Evolutionary conservation across 2,888 invertebrate genomes (phyloP).

Genomic region (Tetramorium bicarinatum): DNA sequence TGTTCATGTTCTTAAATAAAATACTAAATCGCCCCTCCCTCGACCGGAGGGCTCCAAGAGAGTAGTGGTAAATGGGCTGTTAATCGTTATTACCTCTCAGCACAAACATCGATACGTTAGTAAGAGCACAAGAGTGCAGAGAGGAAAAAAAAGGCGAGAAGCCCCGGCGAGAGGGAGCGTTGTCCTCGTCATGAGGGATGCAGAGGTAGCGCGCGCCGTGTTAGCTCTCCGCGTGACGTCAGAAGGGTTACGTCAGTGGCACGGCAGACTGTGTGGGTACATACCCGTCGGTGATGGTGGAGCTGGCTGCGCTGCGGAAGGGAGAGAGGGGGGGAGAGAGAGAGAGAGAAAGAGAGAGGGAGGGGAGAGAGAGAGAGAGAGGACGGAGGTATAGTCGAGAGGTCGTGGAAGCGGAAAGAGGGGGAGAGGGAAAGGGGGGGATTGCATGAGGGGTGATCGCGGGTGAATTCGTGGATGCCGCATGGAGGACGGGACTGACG

Average conservation of each 20-base stretch:
- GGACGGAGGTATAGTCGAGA: conserved; percentile 35
- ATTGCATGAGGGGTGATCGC: conserved; percentile 48
- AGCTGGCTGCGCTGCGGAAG: conserved; percentile 49
- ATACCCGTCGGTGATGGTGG: conserved; percentile 17
- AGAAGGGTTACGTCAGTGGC: conserved; percentile 80
- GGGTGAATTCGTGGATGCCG: conserved; percentile 54
- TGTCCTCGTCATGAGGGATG: conserved; percentile 59
- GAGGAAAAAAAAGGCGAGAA: conserved; percentile 22
- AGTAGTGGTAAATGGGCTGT: neutral
- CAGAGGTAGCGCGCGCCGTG: conserved; percentile 65
- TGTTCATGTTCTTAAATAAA: neutral
- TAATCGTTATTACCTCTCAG: conserved; percentile 9
- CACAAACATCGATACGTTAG: conserved; percentile 5
- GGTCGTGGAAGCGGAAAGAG: conserved; percentile 9
- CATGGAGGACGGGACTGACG: conserved; percentile 66
- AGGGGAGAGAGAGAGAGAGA: neutral
- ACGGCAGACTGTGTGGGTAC: conserved; percentile 75
- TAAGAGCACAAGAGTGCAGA: neutral
- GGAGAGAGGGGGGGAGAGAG: neutral
- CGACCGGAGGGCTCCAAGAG: neutral
- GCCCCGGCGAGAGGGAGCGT: conserved; percentile 47
- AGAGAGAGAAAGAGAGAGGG: neutral
- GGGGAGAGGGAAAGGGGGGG: conserved; percentile 10
- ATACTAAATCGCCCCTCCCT: neutral
- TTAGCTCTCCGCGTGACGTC: conserved; percentile 77